These are phyloP conservation scores for Neuroterus valhalla DNA, from an alignment of 1,140 invertebrate species.

Conservation along the genomic window DNA sequence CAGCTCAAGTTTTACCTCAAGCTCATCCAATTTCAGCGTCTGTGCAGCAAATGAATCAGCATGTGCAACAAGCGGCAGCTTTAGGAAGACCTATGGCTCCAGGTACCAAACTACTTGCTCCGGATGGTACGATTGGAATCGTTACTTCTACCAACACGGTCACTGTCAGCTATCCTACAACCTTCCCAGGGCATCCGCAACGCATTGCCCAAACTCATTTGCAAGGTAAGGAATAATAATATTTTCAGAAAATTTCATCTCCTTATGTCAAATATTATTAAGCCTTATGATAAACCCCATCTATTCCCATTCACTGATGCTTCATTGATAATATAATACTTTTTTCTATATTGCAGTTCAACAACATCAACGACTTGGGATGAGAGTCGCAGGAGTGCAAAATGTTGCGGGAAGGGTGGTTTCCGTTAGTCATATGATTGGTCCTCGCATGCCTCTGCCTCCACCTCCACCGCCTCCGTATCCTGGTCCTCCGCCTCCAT, in stretches of 20 bases:
- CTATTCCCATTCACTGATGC: no score
- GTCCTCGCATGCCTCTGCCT: conserved; percentile 71
- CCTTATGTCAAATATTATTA: no score
- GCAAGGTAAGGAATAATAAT: conserved; percentile 59
- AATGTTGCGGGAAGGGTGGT: conserved; percentile 70
- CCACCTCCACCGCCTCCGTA: conserved; percentile 81
- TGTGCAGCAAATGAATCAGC: conserved; percentile 76
- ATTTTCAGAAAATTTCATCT: neutral
- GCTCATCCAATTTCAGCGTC: conserved; percentile 62
- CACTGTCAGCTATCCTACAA: conserved; percentile 77
- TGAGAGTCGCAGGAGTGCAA: conserved; percentile 65
- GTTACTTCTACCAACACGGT: conserved; percentile 80
- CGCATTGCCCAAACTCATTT: conserved; percentile 66
- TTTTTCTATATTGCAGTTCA: conserved; percentile 46
- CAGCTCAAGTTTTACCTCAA: conserved; percentile 53
- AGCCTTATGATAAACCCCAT: no score
- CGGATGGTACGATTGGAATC: conserved; percentile 80
- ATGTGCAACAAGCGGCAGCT: conserved; percentile 79
- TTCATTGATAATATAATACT: neutral
- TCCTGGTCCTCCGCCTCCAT: conserved; percentile 76
- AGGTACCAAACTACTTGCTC: conserved; percentile 78
- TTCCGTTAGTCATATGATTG: conserved; percentile 70
- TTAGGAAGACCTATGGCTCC: conserved; percentile 78
- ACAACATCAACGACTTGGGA: conserved; percentile 68
- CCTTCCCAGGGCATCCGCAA: conserved; percentile 73